Base-by-base conservation (phyloP, 2,797 vertebrate genomes). In the Sebastes cheni region DNA sequence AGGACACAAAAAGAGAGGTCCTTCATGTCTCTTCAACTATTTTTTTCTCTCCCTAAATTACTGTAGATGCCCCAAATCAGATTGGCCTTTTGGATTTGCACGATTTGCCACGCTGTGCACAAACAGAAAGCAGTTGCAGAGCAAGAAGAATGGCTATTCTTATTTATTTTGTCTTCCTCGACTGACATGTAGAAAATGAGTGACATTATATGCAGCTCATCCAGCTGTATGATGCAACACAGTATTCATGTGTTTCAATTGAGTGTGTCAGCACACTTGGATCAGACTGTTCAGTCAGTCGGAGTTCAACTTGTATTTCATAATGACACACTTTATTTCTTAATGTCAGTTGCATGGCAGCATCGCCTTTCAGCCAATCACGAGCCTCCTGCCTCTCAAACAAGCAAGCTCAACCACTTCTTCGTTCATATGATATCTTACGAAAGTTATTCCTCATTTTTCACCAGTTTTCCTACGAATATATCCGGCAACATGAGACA, bases 41-140 rank as follows among this genome's bases (percentile, higher is more conserved):
- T 50, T 22, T 32, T 13, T 8, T 8, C 14, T 6, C 55, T n/a
- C 23, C 23, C 61, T 55, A 68, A 79, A 75, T 69, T 27, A 66
- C 69, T 56, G 36, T 29, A 74, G 56, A 81, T 69, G 54, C 42
- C 69, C 58, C 50, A 67, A 42, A 54, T 72, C 55, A 54, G 14
- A 32, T 62, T 52, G 72, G n/a, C 54, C 61, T 58, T 58, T 79
- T 75, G 46, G 61, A 67, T 81, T 73, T 27, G 70, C 66, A 72
- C 62, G 5, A 82, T 86, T 85, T 68, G 60, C 72, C 75, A 83
- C 66, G 32, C 29, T 1, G 13, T n/a, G 80, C 81, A 77, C 64
- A 76, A 75, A 72, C 30, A 67, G 8, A 80, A 62, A 61, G 50
- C 18, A 50, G 50, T 65, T 22, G 29, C 56, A 36, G 36, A 77